These are phyloP conservation scores for Trachythela sp. DNA, from an alignment of 64 coral and sea anemone genomes.

Conservation along the genomic window DNA sequence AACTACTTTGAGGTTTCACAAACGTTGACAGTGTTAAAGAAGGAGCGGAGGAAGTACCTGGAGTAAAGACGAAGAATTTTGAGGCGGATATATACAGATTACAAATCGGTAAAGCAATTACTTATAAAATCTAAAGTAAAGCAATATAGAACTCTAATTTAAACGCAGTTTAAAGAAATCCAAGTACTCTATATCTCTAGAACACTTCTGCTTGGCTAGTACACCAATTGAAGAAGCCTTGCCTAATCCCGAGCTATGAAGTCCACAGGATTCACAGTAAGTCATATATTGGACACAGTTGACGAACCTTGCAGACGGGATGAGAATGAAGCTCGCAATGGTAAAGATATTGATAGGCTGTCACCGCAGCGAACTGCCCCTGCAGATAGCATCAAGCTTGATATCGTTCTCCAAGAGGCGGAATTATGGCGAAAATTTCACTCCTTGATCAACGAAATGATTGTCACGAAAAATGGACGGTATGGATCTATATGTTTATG, in stretches of 20 bases:
- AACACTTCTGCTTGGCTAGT: neutral
- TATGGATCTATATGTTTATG: conserved; percentile 40
- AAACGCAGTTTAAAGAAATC: no score
- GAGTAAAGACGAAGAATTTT: neutral
- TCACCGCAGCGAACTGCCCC: neutral
- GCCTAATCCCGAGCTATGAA: neutral
- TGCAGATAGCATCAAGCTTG: conserved; percentile 44
- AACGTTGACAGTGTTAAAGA: neutral
- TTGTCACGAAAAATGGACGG: conserved; percentile 99
- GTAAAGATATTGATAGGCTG: neutral
- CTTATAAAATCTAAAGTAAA: neutral
- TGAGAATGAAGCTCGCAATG: neutral
- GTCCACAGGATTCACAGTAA: neutral
- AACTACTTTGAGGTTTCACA: neutral
- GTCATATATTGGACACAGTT: neutral
- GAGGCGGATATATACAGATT: no score
- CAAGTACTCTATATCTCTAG: no score
- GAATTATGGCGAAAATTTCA: conserved; percentile 94
- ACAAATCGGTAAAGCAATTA: neutral
- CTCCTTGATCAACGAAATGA: conserved; percentile 95
- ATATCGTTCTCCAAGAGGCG: conserved; percentile 77
- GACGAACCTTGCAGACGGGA: neutral
- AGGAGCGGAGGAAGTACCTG: neutral
- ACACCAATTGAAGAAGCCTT: neutral
- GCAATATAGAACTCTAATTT: no score